Percentiles rank a stretch among this genome's conserved stretches.
Evolutionary conservation across 2,113 vertebrate species (phyloP).

Genomic region (Steatornis caripensis): DNA sequence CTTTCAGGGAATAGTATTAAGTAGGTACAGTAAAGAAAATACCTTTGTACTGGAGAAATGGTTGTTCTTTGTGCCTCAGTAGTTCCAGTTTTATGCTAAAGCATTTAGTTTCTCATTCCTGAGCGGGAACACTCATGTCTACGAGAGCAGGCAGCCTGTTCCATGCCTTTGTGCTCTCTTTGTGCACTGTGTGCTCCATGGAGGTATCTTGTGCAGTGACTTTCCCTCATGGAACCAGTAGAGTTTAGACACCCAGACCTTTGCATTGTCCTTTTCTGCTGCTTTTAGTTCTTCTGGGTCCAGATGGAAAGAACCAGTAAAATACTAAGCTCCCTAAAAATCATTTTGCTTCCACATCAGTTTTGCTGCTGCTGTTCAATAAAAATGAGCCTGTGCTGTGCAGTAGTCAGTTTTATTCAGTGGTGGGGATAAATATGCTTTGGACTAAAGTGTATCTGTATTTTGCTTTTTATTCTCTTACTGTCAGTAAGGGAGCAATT

Average conservation of each 20-base stretch:
- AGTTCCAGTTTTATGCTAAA: not conserved
- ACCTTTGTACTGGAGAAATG: not conserved
- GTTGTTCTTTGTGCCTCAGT: not conserved
- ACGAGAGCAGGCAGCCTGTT: not conserved
- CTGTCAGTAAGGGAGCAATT: not conserved
- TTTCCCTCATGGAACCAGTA: not conserved
- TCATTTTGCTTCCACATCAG: not conserved
- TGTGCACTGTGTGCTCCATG: not conserved
- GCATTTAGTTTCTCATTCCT: not conserved
- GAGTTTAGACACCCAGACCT: not conserved
- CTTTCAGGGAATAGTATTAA: not conserved
- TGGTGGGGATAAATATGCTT: not conserved
- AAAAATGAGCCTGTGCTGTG: not conserved
- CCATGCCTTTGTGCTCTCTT: not conserved
- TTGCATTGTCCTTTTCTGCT: not conserved
- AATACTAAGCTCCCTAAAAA: not conserved
- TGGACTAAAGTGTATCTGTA: not conserved
- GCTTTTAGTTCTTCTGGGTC: not conserved
- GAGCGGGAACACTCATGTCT: accelerated
- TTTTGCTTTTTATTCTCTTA: not conserved
- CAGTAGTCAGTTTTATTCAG: not conserved
- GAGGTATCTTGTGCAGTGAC: not conserved
- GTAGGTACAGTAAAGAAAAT: not conserved
- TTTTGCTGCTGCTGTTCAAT: not conserved
- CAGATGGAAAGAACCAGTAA: not conserved